Conservation (phyloP, 2,888 invertebrate species). For the Aspidapion aeneum region DNA sequence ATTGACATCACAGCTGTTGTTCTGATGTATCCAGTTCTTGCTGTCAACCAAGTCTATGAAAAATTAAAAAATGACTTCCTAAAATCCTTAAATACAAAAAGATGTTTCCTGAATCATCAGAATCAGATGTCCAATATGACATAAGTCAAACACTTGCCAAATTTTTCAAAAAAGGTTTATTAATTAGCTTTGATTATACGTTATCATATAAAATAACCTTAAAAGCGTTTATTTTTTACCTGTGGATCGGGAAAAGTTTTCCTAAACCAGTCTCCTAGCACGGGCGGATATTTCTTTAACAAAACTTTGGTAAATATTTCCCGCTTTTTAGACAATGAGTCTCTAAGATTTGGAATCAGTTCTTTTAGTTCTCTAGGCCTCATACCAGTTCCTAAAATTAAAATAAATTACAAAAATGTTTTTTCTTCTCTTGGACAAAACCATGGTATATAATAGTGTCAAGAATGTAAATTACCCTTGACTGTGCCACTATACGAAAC, state of each 20-base stretch:
- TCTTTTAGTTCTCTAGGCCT: conserved; percentile 59
- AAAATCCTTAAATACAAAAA: background rate
- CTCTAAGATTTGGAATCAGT: conserved; percentile 57
- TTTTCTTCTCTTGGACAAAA: no score
- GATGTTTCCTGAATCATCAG: no score
- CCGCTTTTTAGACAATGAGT: conserved; percentile 62
- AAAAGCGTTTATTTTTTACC: conserved; percentile 31
- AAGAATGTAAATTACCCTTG: no score
- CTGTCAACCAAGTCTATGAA: conserved; percentile 71
- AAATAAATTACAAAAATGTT: conserved; percentile 7
- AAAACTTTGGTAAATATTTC: conserved; percentile 63
- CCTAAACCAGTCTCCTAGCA: conserved; percentile 91
- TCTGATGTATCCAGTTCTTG: conserved; percentile 83
- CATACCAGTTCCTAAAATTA: conserved; percentile 52
- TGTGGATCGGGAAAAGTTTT: conserved; percentile 82
- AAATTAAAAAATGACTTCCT: conserved; percentile 6
- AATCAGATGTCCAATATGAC: no score
- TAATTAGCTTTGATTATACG: no score
- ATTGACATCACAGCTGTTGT: conserved; percentile 98
- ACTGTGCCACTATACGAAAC: no score
- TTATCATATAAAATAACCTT: no score
- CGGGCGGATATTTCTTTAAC: conserved; percentile 71
- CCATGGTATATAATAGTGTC: no score
- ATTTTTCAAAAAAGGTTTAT: no score
- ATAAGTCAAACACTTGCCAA: no score